These are phyloP conservation scores for Drosophila melanogaster DNA, from an alignment of 1,140 invertebrate species.

Conservation along the genomic window Release_6_plus_ISO1_MT NT_033777.3:24702001-24702500, in stretches of 20 bases:
- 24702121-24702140: slow-evolving; percentile 98
- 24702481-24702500: slow-evolving; percentile 59
- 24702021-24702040: slow-evolving; percentile 50
- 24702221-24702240: slow-evolving; percentile 64
- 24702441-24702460: slow-evolving; percentile 35
- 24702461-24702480: slow-evolving; percentile 47
- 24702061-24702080: slow-evolving; percentile 85
- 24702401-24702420: slow-evolving; percentile 33
- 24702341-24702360: too few relatives aligned
- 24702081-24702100: slow-evolving; percentile 97
- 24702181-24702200: slow-evolving; percentile 19
- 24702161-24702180: slow-evolving; percentile 76
- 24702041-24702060: slow-evolving; percentile 62
- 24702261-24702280: too few relatives aligned
- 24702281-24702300: slow-evolving; percentile 6
- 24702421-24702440: slow-evolving; percentile 13
- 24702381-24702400: slow-evolving; percentile 35
- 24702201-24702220: slow-evolving; percentile 42
- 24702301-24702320: slow-evolving; percentile 20
- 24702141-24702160: slow-evolving; percentile 94
- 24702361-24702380: not conserved
- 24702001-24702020: slow-evolving; percentile 33
- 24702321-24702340: not conserved
- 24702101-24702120: slow-evolving; percentile 97
- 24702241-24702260: slow-evolving; percentile 35